Evolutionary conservation across 2,113 vertebrate species (phyloP).

Genomic region (Hippocampus guttulatus): DNA sequence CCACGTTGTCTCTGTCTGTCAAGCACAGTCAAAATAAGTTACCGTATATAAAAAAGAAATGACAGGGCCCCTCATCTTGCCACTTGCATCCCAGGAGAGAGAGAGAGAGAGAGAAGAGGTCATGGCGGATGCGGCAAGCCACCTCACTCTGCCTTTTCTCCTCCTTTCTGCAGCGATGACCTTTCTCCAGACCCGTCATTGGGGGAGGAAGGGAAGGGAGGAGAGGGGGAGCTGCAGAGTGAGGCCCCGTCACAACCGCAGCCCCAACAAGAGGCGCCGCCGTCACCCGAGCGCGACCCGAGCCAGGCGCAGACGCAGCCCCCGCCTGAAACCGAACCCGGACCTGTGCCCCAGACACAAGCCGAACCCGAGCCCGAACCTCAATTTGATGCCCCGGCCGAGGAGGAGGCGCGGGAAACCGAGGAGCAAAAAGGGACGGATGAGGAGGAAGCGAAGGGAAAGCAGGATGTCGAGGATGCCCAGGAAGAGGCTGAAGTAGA

Average conservation of each 20-base stretch:
- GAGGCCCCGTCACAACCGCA: constrained; percentile 69
- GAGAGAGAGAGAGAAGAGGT: constrained; percentile 62
- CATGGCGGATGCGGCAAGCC: constrained; percentile 66
- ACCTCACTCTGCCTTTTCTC: constrained; percentile 79
- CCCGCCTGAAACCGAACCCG: neutral
- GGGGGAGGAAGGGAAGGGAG: constrained; percentile 77
- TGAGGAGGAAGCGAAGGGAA: constrained; percentile 42
- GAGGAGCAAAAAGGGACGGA: neutral
- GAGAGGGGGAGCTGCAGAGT: constrained; percentile 76
- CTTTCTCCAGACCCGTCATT: constrained; percentile 62
- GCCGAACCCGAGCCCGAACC: constrained; percentile 7
- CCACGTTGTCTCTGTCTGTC: constrained; percentile 49
- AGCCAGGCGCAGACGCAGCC: constrained; percentile 3
- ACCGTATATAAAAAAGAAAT: neutral
- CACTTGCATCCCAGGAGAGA: constrained; percentile 62
- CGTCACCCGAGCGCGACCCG: constrained; percentile 10
- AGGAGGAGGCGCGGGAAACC: constrained; percentile 7
- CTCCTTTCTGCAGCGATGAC: constrained; percentile 79
- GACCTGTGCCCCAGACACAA: neutral
- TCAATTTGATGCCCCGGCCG: constrained; percentile 13
- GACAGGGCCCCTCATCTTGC: constrained; percentile 47
- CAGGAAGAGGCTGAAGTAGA: constrained; percentile 31
- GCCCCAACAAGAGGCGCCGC: constrained; percentile 31
- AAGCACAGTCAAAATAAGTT: constrained; percentile 15
- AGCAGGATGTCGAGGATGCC: constrained; percentile 16